Conservation (phyloP, 2,797 vertebrate species). For the Brotogeris chrysoptera region DNA sequence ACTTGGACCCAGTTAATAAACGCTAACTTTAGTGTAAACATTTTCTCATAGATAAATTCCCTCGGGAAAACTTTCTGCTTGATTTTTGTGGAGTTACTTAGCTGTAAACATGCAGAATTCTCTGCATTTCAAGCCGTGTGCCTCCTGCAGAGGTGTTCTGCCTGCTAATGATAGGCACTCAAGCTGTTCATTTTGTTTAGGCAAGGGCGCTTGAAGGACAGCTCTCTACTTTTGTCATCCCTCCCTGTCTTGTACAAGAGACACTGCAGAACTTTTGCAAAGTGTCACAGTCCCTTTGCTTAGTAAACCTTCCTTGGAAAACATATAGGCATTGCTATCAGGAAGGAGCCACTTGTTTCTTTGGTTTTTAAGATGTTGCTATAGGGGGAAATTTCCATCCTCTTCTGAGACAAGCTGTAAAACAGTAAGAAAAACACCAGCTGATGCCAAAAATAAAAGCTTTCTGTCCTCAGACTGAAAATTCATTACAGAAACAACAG, state of each 20-base stretch:
- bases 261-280: not conserved
- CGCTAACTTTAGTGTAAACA: conserved; percentile 39
- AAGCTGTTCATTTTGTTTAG: not conserved
- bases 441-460: not conserved
- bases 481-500: not conserved
- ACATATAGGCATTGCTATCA: accelerated
- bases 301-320: not conserved
- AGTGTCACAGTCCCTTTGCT: not conserved
- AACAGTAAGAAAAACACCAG: not conserved
- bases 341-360: not conserved
- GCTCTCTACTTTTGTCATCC: not conserved
- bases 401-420: not conserved
- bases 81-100: not conserved
- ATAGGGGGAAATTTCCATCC: not conserved
- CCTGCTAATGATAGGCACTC: conserved; percentile 16
- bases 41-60: conserved; percentile 27
- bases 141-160: conserved; percentile 50
- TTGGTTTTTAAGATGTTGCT: not conserved
- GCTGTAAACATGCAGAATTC: not conserved
- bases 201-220: conserved; percentile 48
- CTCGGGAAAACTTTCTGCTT: conserved; percentile 38
- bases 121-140: not conserved
- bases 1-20: not conserved
- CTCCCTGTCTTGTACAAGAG: not conserved
- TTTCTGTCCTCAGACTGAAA: not conserved